Percentiles rank a stretch among this genome's conserved stretches.
Evolutionary conservation across 1,140 invertebrate species (phyloP).

Genomic region (Ips typographus): DNA sequence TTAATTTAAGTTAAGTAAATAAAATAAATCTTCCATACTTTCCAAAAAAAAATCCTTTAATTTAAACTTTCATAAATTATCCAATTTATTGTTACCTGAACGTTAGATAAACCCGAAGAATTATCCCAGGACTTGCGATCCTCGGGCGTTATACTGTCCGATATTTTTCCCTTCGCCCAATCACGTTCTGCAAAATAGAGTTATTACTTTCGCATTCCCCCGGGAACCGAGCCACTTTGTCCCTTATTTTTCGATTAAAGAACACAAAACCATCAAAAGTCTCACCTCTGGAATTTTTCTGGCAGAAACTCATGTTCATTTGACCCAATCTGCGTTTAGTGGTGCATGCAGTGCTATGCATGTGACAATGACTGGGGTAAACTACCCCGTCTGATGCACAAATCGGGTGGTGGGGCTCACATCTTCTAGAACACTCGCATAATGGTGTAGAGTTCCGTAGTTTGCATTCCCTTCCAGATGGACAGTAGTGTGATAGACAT

Average conservation of each 20-base stretch:
- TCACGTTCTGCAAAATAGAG: constrained; percentile 13
- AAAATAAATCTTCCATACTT: too few relatives aligned
- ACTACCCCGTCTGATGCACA: constrained; percentile 74
- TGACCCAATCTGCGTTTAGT: constrained; percentile 61
- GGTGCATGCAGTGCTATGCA: constrained; percentile 70
- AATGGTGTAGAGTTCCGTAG: constrained; percentile 55
- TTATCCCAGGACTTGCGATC: constrained; percentile 24
- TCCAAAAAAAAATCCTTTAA: too few relatives aligned
- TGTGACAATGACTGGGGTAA: constrained; percentile 76
- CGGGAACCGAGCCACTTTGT: too few relatives aligned
- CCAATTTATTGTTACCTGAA: constrained; percentile 27
- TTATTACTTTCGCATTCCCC: constrained; percentile 1
- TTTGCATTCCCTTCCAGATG: constrained; percentile 68
- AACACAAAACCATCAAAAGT: background rate
- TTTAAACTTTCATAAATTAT: background rate
- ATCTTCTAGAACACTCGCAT: constrained; percentile 67
- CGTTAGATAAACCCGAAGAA: constrained; percentile 22
- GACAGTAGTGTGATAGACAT: constrained; percentile 67
- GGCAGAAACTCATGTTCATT: constrained; percentile 56
- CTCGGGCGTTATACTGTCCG: constrained; percentile 13
- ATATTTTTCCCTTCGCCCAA: constrained; percentile 20
- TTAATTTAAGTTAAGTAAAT: too few relatives aligned
- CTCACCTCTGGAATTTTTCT: constrained; percentile 51
- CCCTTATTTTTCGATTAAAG: background rate
- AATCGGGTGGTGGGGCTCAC: constrained; percentile 62